Conservation (phyloP, 2,888 invertebrate species). For the Harmothoe impar region DNA sequence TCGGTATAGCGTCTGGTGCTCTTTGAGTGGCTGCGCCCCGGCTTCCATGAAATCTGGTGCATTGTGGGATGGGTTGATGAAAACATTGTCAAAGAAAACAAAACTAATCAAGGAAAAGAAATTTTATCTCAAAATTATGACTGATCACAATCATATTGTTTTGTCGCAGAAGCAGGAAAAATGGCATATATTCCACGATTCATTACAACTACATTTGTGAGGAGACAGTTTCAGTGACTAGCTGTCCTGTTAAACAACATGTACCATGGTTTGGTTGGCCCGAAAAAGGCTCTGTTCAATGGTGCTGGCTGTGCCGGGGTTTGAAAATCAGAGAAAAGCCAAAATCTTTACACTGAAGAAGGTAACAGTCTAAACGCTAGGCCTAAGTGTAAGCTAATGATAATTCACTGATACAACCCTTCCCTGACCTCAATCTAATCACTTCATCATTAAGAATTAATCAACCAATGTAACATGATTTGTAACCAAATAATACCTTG, state of each 20-base stretch:
- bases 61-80: conserved; percentile 54
- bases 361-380: conserved; percentile 23
- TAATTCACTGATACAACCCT: background rate
- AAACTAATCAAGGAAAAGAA: background rate
- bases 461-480: conserved; percentile 41
- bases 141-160: conserved; percentile 18
- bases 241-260: background rate
- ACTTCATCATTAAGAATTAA: conserved; percentile 44
- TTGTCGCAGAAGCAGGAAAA: conserved; percentile 48
- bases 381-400: conserved; percentile 40
- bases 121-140: conserved; percentile 26
- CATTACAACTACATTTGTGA: background rate
- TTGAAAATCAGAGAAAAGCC: background rate
- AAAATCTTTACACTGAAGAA: background rate
- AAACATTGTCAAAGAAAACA: background rate
- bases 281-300: conserved; percentile 26
- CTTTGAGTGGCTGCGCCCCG: conserved; percentile 26
- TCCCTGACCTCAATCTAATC: conserved; percentile 26
- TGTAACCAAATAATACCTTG: background rate
- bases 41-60: conserved; percentile 47
- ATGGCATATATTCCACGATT: background rate
- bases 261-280: conserved; percentile 47
- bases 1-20: background rate
- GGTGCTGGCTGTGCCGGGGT: conserved; percentile 61
- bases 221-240: background rate